Percentiles rank a stretch among this genome's conserved stretches.
phyloP scores from a whole-genome alignment of 2,797 vertebrate genomes.

The Acanthornis magna region DNA sequence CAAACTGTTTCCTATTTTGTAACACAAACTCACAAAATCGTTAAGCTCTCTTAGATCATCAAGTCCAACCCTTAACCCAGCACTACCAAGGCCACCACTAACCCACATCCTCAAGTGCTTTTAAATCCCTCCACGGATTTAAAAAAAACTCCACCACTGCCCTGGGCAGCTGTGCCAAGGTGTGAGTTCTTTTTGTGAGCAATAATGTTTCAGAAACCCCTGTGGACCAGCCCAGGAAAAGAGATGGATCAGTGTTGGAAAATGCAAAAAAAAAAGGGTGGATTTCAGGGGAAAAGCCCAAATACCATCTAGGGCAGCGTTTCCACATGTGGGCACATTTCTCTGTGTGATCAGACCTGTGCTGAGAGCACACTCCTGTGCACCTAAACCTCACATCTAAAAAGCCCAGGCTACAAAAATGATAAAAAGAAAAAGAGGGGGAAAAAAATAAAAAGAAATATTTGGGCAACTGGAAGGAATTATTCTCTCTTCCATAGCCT shows the following conservation, averaged over 20 bases:
- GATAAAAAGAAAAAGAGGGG: neutral
- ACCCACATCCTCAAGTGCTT: neutral
- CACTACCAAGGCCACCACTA: neutral
- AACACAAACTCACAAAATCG: neutral
- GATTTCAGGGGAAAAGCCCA: neutral
- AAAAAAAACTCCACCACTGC: neutral
- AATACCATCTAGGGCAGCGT: neutral
- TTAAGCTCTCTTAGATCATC: neutral
- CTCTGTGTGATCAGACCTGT: neutral
- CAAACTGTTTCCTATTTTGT: neutral
- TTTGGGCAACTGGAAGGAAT: conserved; percentile 67
- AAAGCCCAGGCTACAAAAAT: neutral
- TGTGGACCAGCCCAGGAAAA: neutral
- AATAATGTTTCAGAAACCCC: neutral
- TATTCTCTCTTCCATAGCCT: conserved; percentile 34
- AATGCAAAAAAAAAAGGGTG: neutral
- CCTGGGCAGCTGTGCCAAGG: neutral
- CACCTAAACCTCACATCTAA: neutral
- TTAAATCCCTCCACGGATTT: neutral
- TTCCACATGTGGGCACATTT: neutral
- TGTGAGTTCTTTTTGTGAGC: neutral
- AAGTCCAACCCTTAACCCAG: neutral
- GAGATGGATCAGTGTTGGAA: neutral
- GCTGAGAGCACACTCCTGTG: neutral
- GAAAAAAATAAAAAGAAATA: neutral